A percentile compares a stretch with the other conserved stretches of the same genome.
phyloP scores from a whole-genome alignment of 2,797 vertebrate species.

The Craterocephalus amniculus region DNA sequence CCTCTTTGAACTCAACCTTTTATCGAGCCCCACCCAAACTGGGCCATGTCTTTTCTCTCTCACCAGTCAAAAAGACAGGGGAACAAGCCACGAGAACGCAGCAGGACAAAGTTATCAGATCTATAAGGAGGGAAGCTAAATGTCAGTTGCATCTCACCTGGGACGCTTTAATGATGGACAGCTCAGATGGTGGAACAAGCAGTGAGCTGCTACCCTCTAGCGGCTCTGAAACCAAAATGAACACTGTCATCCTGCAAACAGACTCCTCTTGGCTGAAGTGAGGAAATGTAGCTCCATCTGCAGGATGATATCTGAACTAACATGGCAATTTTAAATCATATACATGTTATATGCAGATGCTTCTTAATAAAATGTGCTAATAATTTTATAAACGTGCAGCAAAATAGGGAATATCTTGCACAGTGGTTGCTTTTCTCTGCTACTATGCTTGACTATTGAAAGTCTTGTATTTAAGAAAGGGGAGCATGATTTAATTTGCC shows the following conservation, averaged over 20 bases:
- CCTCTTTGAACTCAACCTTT: slow-evolving; percentile 39
- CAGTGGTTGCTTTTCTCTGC: neutral
- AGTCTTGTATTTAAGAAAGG: slow-evolving; percentile 24
- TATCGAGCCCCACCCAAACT: slow-evolving; percentile 43
- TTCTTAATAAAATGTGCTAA: neutral
- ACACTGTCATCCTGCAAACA: neutral
- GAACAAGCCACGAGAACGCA: neutral
- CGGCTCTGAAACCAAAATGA: slow-evolving; percentile 28
- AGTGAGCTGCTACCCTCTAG: slow-evolving; percentile 69
- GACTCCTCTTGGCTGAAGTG: neutral
- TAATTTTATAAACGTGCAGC: neutral
- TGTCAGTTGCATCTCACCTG: slow-evolving; percentile 24
- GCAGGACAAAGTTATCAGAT: neutral
- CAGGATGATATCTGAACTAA: slow-evolving; percentile 30
- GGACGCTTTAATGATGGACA: neutral
- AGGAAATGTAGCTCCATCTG: slow-evolving; percentile 57
- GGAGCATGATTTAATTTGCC: neutral
- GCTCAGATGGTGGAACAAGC: neutral
- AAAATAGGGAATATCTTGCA: neutral
- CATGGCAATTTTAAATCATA: neutral
- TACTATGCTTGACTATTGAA: slow-evolving; percentile 22
- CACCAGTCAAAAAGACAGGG: neutral
- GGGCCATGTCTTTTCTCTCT: slow-evolving; percentile 7
- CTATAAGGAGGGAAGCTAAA: neutral
- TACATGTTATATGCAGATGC: slow-evolving; percentile 2